phyloP scores from a whole-genome alignment of 2,888 invertebrate species.

The Hemicrepidius hirtus region DNA sequence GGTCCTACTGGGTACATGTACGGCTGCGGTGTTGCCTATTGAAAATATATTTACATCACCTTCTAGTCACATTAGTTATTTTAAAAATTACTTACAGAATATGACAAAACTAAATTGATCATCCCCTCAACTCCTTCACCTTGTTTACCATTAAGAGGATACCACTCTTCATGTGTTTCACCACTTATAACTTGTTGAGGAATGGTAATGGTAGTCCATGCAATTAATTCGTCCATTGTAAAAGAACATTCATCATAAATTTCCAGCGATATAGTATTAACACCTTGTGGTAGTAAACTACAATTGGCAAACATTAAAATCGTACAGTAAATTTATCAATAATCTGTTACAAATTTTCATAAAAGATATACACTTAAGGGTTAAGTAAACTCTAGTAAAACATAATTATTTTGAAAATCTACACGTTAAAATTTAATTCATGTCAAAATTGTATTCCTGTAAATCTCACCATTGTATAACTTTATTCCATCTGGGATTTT shows the following conservation, averaged over 20 bases:
- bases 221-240: constrained; percentile 96
- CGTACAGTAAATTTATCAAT: neutral
- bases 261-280: constrained; percentile 92
- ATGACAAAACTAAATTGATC: constrained; percentile 92
- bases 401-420: too few relatives aligned
- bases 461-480: constrained; percentile 86
- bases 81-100: constrained; percentile 74
- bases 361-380: too few relatives aligned
- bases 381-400: too few relatives aligned
- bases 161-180: constrained; percentile 97
- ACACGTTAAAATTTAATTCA: too few relatives aligned
- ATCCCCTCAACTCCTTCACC: constrained; percentile 96
- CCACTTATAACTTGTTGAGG: constrained; percentile 89
- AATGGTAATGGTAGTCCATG: constrained; percentile 93
- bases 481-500: constrained; percentile 97
- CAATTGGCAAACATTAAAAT: constrained; percentile 45
- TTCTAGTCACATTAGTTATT: neutral
- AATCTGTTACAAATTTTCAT: too few relatives aligned
- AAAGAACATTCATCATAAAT: constrained; percentile 98
- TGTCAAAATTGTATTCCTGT: too few relatives aligned
- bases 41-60: constrained; percentile 43
- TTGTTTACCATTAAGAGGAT: constrained; percentile 93
- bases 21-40: constrained; percentile 71
- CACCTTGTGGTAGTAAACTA: constrained; percentile 91
- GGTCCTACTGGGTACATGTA: constrained; percentile 73